Evolutionary conservation across 2,113 vertebrate genomes (phyloP).

Genomic region (Oreochromis tanganicae): DNA sequence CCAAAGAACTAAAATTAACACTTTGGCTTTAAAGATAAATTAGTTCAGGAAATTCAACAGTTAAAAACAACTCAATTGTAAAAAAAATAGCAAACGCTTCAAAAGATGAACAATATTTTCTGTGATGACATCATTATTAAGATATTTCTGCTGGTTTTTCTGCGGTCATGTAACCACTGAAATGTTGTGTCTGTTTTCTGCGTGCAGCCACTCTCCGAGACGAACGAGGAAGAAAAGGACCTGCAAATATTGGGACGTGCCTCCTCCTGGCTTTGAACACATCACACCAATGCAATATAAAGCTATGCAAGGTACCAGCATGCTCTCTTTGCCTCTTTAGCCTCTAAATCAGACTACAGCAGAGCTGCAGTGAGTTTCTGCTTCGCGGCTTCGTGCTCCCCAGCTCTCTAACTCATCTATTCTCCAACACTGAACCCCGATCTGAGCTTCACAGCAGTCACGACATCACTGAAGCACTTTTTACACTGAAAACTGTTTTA

Average conservation of each 20-base stretch:
- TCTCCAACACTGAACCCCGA: rapidly evolving
- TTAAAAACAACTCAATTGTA: not conserved
- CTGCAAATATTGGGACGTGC: slow-evolving; percentile 74
- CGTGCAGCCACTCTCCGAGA: slow-evolving; percentile 58
- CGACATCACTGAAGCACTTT: not conserved
- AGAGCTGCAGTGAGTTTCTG: not conserved
- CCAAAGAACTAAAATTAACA: rapidly evolving
- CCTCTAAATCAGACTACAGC: not conserved
- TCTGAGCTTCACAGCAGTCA: not conserved
- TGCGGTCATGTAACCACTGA: not conserved
- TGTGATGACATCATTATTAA: not conserved
- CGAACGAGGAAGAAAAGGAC: slow-evolving; percentile 66
- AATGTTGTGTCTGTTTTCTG: not conserved
- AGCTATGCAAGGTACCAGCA: slow-evolving; percentile 72
- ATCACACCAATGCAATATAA: slow-evolving; percentile 77
- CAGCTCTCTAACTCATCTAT: not conserved
- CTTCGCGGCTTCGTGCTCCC: not conserved
- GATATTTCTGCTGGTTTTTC: not conserved
- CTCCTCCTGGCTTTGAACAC: slow-evolving; percentile 73
- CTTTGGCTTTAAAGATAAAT: not conserved
- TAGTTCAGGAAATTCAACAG: not conserved
- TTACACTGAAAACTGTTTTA: not conserved
- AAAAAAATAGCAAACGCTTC: not conserved
- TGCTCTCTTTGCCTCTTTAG: not conserved
- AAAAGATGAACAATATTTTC: not conserved